Evolutionary conservation across 2,797 vertebrate genomes (phyloP).

Genomic region (Thamnophis elegans): DNA sequence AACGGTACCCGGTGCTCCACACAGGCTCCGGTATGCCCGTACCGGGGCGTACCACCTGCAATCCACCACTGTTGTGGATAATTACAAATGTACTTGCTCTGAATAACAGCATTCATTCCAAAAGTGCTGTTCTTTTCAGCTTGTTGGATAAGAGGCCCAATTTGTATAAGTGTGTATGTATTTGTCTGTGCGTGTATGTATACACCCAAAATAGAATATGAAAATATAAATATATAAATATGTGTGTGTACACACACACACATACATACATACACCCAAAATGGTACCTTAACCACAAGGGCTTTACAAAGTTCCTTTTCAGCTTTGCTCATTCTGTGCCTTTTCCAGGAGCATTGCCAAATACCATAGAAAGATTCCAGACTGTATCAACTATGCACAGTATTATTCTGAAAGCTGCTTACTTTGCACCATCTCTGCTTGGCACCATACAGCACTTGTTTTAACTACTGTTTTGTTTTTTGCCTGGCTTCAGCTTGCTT

Average conservation of each 20-base stretch:
- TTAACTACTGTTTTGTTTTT: not conserved
- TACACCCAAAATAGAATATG: not conserved
- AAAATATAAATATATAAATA: no score
- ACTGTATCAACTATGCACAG: slow-evolving; percentile 19
- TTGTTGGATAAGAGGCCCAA: not conserved
- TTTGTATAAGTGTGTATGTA: not conserved
- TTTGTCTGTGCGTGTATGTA: not conserved
- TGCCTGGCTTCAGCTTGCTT: not conserved
- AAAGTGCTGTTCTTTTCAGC: not conserved
- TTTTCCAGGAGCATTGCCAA: slow-evolving; percentile 30
- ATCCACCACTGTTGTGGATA: not conserved
- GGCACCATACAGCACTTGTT: not conserved
- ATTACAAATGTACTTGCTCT: not conserved
- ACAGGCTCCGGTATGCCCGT: no score
- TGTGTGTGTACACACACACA: not conserved
- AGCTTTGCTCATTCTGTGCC: slow-evolving; percentile 9
- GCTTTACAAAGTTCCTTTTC: not conserved
- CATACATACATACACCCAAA: not conserved
- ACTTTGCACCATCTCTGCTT: slow-evolving; percentile 14
- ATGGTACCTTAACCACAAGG: not conserved
- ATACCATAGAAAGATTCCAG: not conserved
- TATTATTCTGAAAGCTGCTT: slow-evolving; percentile 23
- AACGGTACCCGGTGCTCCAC: no score
- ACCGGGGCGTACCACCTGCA: no score
- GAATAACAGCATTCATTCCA: not conserved